Conservation (phyloP, 2,888 invertebrate species). For the Julus scandinavius region DNA sequence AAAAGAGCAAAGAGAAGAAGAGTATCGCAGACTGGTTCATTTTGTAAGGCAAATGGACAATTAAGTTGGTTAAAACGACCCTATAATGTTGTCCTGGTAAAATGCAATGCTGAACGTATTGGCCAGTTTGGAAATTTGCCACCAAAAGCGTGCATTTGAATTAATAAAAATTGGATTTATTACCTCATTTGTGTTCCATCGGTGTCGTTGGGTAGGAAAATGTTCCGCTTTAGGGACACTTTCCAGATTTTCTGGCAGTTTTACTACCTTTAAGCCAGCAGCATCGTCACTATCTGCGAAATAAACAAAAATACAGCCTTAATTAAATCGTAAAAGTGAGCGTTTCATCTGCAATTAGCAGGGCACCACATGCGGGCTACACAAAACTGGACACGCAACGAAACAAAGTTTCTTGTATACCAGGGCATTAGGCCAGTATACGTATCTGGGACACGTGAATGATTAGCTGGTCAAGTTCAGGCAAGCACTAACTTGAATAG, state of each 20-base stretch:
- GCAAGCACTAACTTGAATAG: not conserved
- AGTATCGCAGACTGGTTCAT: not conserved
- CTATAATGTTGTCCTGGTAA: not conserved
- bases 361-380: not conserved
- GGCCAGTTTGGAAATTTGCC: conserved; percentile 19
- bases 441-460: not conserved
- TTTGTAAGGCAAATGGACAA: conserved; percentile 1
- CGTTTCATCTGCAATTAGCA: conserved; percentile 5
- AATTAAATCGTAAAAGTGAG: conserved; percentile 47
- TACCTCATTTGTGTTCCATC: conserved; percentile 99
- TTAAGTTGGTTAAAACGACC: not conserved
- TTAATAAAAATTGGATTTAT: conserved; percentile 63
- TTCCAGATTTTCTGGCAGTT: conserved; percentile 94
- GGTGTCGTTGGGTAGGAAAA: conserved; percentile 92
- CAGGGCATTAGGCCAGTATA: not conserved
- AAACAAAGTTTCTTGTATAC: not conserved
- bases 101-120: not conserved
- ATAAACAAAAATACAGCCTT: conserved; percentile 52
- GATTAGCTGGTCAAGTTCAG: not conserved
- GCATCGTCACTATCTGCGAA: conserved; percentile 53
- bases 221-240: conserved; percentile 93
- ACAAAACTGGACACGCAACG: conserved; percentile 13
- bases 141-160: conserved; percentile 20
- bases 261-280: conserved; percentile 70
- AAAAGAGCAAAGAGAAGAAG: not conserved